Percentiles rank a stretch among this genome's conserved stretches.
Conservation (phyloP, 1,140 invertebrate species). For the Ceratosolen solmsi region DNA sequence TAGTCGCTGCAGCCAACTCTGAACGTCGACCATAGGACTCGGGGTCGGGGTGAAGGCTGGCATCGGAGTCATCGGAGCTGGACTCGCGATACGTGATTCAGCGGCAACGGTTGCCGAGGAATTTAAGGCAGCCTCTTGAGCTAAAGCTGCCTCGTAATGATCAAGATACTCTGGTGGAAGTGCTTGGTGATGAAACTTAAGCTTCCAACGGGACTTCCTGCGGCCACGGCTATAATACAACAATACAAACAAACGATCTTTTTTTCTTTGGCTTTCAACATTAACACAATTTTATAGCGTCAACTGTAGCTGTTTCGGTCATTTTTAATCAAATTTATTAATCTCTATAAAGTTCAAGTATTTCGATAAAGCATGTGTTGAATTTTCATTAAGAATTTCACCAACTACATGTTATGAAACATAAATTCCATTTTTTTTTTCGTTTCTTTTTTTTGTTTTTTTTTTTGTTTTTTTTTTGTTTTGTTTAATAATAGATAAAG, state of each 20-base stretch:
- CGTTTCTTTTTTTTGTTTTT: too few relatives aligned
- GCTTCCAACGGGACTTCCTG: constrained; percentile 81
- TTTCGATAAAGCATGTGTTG: too few relatives aligned
- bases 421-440: too few relatives aligned
- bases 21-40: constrained; percentile 72
- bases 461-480: too few relatives aligned
- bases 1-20: constrained; percentile 82
- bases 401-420: too few relatives aligned
- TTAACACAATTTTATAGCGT: too few relatives aligned
- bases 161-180: constrained; percentile 85
- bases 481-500: too few relatives aligned
- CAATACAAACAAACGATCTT: not conserved
- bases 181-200: constrained; percentile 88
- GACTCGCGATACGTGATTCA: constrained; percentile 34
- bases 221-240: constrained; percentile 72
- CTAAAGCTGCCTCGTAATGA: constrained; percentile 84
- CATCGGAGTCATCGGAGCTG: constrained; percentile 50
- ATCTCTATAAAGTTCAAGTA: too few relatives aligned
- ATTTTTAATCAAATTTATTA: too few relatives aligned
- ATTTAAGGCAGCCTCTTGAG: constrained; percentile 71
- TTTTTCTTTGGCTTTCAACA: too few relatives aligned
- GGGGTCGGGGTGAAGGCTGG: constrained; percentile 59
- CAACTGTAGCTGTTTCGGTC: too few relatives aligned
- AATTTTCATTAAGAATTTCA: too few relatives aligned
- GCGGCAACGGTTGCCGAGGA: constrained; percentile 54